Evolutionary conservation across 2,113 vertebrate genomes (phyloP).

Genomic region (Chloroceryle aenea): DNA sequence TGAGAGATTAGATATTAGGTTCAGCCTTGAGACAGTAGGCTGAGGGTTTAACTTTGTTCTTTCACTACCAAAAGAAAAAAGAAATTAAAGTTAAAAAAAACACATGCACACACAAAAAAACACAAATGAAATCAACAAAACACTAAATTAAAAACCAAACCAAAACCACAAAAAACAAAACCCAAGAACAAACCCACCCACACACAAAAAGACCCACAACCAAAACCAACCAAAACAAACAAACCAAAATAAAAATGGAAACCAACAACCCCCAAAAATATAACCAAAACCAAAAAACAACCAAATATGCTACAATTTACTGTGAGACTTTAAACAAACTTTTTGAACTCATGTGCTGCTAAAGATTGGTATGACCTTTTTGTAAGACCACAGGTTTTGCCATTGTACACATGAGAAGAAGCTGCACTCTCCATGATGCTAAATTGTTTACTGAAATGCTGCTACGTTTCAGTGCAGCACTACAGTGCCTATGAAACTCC

Average conservation of each 20-base stretch:
- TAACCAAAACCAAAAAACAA: neutral
- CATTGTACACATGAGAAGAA: neutral
- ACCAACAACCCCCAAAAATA: no score
- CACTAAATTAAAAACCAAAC: no score
- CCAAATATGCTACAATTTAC: neutral
- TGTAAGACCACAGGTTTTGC: neutral
- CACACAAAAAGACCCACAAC: no score
- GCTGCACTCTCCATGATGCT: neutral
- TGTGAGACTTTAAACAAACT: neutral
- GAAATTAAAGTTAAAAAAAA: neutral
- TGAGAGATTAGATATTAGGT: neutral
- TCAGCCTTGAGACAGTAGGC: neutral
- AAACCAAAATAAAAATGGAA: neutral
- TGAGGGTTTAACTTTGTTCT: neutral
- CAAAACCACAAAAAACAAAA: no score
- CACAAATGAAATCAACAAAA: no score
- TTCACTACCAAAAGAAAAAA: neutral
- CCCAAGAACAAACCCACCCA: no score
- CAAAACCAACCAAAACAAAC: no score
- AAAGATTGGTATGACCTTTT: neutral
- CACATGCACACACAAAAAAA: neutral
- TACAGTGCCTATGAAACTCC: accelerated
- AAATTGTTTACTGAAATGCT: neutral
- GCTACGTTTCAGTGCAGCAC: neutral
- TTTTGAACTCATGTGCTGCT: neutral